Evolutionary conservation across 2,888 invertebrate species (phyloP).

Genomic region (Ophion ventricosus): DNA sequence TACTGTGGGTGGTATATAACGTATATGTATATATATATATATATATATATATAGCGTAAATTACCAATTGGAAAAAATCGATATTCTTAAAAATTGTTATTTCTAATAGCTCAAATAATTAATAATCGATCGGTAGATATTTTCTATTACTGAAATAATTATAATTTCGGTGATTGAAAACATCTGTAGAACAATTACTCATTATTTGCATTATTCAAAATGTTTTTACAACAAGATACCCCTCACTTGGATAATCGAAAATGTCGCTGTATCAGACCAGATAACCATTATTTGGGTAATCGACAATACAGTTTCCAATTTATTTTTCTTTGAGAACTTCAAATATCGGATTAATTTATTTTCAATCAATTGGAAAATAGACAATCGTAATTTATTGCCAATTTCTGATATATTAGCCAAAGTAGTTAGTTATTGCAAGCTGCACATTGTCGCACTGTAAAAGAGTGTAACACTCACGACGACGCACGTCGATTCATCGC

Average conservation of each 20-base stretch:
- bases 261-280: no score
- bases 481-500: constrained; percentile 47
- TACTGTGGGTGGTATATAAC: neutral
- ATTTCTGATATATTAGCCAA: neutral
- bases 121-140: neutral
- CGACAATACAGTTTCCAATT: no score
- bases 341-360: neutral
- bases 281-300: constrained; percentile 7
- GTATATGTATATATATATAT: neutral
- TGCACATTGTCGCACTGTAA: constrained; percentile 55
- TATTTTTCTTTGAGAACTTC: no score
- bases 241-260: neutral
- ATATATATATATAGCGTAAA: constrained; percentile 1
- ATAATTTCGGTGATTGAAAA: neutral
- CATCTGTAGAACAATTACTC: neutral
- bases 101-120: neutral
- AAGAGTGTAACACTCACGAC: constrained; percentile 39
- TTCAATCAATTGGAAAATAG: neutral
- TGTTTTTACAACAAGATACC: no score
- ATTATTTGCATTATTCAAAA: neutral
- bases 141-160: neutral
- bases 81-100: no score
- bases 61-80: no score
- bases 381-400: neutral
- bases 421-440: constrained; percentile 55